A percentile compares a stretch with the other conserved stretches of the same genome.
Evolutionary conservation across 2,888 invertebrate species (phyloP).

Genomic region (Pammene fasciana): DNA sequence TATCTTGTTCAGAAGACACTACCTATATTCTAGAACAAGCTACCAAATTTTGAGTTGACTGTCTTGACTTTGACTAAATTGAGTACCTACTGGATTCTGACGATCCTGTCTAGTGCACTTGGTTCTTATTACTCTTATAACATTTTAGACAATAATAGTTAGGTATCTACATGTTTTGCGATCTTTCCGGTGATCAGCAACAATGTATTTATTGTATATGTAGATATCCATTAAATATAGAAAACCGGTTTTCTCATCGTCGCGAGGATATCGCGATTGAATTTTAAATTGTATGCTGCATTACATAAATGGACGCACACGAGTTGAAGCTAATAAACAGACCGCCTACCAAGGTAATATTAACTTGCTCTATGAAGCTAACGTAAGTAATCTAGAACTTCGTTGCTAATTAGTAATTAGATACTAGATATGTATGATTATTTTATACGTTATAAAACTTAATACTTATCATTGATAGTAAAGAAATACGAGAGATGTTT

Average conservation of each 20-base stretch:
- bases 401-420: background rate
- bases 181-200: conserved; percentile 21
- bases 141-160: too few relatives aligned
- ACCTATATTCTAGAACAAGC: too few relatives aligned
- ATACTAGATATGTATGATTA: background rate
- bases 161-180: background rate
- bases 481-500: too few relatives aligned
- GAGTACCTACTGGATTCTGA: too few relatives aligned
- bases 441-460: too few relatives aligned
- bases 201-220: conserved; percentile 9
- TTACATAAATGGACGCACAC: conserved; percentile 34
- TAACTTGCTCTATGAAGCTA: conserved; percentile 8
- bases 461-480: too few relatives aligned
- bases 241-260: conserved; percentile 32
- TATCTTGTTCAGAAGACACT: too few relatives aligned
- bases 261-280: conserved; percentile 29
- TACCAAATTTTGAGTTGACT: too few relatives aligned
- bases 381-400: conserved; percentile 3
- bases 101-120: too few relatives aligned
- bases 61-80: too few relatives aligned
- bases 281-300: conserved; percentile 27
- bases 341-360: conserved; percentile 23
- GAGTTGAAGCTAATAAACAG: conserved; percentile 8
- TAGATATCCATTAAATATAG: conserved; percentile 21
- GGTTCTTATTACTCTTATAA: too few relatives aligned